phyloP scores from a whole-genome alignment of 2,888 invertebrate genomes.

The Horisme vitalbata region DNA sequence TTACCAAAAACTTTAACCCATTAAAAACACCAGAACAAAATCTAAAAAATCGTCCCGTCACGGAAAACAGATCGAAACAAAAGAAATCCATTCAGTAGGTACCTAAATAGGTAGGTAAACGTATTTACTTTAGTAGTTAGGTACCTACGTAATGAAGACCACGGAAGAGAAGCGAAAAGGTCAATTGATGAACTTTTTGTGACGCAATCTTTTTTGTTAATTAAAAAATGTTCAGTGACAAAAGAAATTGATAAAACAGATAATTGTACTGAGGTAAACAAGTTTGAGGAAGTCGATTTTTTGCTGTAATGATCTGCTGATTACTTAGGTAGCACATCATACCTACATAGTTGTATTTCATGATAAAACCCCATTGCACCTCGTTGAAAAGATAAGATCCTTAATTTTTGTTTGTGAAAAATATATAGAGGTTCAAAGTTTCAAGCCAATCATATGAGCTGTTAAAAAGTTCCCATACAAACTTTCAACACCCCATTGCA shows the following conservation, averaged over 20 bases:
- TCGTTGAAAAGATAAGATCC: no score
- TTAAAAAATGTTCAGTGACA: conserved; percentile 9
- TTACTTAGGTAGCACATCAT: no score
- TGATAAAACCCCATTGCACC: no score
- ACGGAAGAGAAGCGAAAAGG: conserved; percentile 43
- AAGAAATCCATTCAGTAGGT: conserved; percentile 34
- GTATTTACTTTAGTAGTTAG: no score
- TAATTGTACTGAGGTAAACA: no score
- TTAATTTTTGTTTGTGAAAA: no score
- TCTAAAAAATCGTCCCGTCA: conserved; percentile 46
- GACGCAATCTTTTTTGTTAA: conserved; percentile 23
- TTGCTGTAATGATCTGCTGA: neutral
- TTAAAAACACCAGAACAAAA: conserved; percentile 35
- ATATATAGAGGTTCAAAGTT: no score
- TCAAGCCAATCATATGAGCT: no score
- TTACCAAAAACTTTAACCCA: neutral
- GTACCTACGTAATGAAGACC: conserved; percentile 35
- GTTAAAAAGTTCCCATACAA: no score
- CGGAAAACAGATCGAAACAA: conserved; percentile 42
- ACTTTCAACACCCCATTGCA: no score
- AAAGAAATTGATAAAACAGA: conserved; percentile 16
- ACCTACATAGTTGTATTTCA: no score
- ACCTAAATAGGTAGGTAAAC: no score
- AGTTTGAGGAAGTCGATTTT: conserved; percentile 24
- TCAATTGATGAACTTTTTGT: conserved; percentile 39